Conservation (phyloP, 2,888 invertebrate species). For the Falcaria lacertinaria region DNA sequence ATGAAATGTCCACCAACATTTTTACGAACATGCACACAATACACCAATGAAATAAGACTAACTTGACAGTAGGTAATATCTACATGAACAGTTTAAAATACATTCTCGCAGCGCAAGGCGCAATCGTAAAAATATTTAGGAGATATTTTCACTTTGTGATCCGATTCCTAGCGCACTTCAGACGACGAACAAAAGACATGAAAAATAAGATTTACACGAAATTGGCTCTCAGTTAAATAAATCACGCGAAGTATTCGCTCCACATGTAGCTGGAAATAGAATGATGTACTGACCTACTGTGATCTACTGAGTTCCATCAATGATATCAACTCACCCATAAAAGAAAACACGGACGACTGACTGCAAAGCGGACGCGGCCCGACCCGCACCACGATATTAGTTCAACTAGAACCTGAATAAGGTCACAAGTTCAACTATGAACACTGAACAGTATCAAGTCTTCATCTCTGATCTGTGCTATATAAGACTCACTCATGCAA, state of each 20-base stretch:
- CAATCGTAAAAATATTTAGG: background rate
- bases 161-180: background rate
- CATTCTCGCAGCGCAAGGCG: background rate
- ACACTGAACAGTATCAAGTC: slow-evolving; percentile 35
- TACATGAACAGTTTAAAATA: background rate
- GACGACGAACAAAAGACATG: background rate
- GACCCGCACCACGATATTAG: slow-evolving; percentile 33
- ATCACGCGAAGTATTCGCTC: slow-evolving; percentile 15
- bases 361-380: slow-evolving; percentile 41
- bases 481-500: slow-evolving; percentile 52
- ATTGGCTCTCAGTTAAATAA: background rate
- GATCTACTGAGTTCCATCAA: slow-evolving; percentile 19
- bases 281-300: background rate
- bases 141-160: background rate
- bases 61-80: background rate
- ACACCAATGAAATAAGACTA: background rate
- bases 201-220: background rate
- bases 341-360: slow-evolving; percentile 39
- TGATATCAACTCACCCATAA: slow-evolving; percentile 54
- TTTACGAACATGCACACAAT: background rate
- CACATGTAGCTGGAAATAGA: slow-evolving; percentile 26
- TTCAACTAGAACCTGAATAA: slow-evolving; percentile 36
- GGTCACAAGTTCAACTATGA: slow-evolving; percentile 36
- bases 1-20: background rate
- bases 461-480: slow-evolving; percentile 49